These are phyloP conservation scores for Oreocharis arfaki DNA, from an alignment of 2,113 vertebrate genomes.

Conservation along the genomic window DNA sequence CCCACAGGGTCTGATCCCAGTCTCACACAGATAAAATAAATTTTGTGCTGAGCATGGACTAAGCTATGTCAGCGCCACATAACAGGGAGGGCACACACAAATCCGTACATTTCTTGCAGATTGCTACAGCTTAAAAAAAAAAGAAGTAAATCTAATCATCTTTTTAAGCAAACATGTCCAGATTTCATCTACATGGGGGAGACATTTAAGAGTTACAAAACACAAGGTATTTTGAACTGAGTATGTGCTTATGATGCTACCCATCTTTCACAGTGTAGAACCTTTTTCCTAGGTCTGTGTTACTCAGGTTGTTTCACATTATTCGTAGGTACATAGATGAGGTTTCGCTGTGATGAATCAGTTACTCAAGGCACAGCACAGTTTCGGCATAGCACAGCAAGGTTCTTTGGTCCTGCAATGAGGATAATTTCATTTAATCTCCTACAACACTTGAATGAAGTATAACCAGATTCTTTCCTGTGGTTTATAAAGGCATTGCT, in stretches of 20 bases:
- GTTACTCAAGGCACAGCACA: not conserved
- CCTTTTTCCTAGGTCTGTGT: not conserved
- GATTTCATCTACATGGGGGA: not conserved
- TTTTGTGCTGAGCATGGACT: not conserved
- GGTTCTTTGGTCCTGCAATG: not conserved
- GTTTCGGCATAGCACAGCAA: not conserved
- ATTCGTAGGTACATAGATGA: not conserved
- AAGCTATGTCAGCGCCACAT: not conserved
- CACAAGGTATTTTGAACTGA: not conserved
- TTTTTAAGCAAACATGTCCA: not conserved
- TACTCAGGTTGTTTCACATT: not conserved
- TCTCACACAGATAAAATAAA: accelerated
- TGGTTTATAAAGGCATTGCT: not conserved
- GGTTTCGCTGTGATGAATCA: not conserved
- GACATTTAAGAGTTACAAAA: not conserved
- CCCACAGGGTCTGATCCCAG: not conserved
- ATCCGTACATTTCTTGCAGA: not conserved
- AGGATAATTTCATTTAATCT: not conserved
- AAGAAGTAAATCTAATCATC: not conserved
- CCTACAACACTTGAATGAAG: not conserved
- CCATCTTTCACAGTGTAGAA: not conserved
- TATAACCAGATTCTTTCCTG: not conserved
- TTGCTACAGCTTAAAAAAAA: not conserved
- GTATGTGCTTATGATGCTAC: not conserved
- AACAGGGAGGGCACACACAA: not conserved